Base-by-base conservation (phyloP, 2,113 vertebrate genomes). In the Myotis lucifugus region DNA sequence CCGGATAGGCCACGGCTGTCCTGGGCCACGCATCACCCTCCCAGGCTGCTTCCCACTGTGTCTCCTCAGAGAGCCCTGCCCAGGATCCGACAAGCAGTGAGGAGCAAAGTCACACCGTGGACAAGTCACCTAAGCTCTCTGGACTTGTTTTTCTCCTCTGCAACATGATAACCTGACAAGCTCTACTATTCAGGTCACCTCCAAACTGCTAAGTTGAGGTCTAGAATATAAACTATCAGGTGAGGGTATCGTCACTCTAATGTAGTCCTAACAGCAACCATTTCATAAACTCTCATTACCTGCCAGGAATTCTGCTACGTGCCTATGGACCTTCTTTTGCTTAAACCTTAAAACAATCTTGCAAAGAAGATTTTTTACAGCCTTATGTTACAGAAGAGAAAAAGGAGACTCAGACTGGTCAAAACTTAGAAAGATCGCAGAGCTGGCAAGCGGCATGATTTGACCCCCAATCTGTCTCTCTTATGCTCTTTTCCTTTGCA, bases 401-500 rank as follows among this genome's bases (percentile, higher is more conserved):
- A 84, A 78, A 42, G 4, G 83, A 91, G 50, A 10, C 21, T 78
- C 34, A 56, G 81, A 77, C 19, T 85, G 40, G 29, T 78, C 27
- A 73, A 50, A 90, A 78, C 34, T 64, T 78, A 85, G 32, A 34
- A 18, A 74, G n/a, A 54, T 56, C 32, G 66, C 14, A 27, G 54
- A 85, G 48, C 61, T 73, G 85, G 9, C 25, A 95, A 92, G 23
- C 19, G 11, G 40, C 59, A 73, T 74, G 46, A 46, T 27, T 70
- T 76, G 67, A 88, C 74, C 40, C 15, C 19, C 61, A 25, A 0
- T 48, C 69, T 74, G 5, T 85, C 25, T 61, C 85, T 37, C 18
- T 74, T 14, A 10, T 19, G 70, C 37, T 74, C 34, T 83, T 95
- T 95, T 84, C 61, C 66, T 91, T 95, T 74, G 46, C n/a, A 82